Evolutionary conservation across 2,888 invertebrate genomes (phyloP).

Genomic region (Lepidocyrtoides sp.): DNA sequence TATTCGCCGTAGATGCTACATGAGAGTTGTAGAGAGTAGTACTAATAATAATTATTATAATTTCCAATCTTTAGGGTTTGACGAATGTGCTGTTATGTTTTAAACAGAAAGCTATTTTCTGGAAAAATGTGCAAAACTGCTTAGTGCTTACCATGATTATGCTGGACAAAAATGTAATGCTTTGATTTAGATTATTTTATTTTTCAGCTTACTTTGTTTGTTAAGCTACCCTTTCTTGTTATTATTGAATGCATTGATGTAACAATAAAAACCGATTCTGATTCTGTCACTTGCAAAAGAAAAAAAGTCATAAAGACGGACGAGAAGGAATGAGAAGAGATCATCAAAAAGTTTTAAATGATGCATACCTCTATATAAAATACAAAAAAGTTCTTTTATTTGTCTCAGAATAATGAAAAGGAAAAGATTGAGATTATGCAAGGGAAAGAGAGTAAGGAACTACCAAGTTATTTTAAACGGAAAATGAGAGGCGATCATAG

Average conservation of each 20-base stretch:
- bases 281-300: constrained; percentile 35
- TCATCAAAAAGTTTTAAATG: constrained; percentile 39
- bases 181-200: too few relatives aligned
- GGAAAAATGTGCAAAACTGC: too few relatives aligned
- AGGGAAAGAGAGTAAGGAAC: neutral
- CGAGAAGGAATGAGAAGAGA: neutral
- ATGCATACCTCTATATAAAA: constrained; percentile 31
- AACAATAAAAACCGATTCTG: constrained; percentile 24
- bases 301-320: neutral
- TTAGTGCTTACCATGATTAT: too few relatives aligned
- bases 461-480: neutral
- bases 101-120: too few relatives aligned
- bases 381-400: constrained; percentile 13
- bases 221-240: neutral
- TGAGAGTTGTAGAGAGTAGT: neutral
- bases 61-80: too few relatives aligned
- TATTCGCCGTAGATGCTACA: neutral
- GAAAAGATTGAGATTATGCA: constrained; percentile 47
- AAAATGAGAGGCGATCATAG: constrained; percentile 5
- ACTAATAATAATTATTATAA: too few relatives aligned
- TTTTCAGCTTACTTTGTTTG: neutral
- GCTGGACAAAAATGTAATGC: too few relatives aligned
- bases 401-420: constrained; percentile 35
- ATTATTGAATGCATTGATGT: neutral
- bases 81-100: too few relatives aligned